Evolutionary conservation across 2,888 invertebrate genomes (phyloP).

Genomic region (Escarpia spicata): DNA sequence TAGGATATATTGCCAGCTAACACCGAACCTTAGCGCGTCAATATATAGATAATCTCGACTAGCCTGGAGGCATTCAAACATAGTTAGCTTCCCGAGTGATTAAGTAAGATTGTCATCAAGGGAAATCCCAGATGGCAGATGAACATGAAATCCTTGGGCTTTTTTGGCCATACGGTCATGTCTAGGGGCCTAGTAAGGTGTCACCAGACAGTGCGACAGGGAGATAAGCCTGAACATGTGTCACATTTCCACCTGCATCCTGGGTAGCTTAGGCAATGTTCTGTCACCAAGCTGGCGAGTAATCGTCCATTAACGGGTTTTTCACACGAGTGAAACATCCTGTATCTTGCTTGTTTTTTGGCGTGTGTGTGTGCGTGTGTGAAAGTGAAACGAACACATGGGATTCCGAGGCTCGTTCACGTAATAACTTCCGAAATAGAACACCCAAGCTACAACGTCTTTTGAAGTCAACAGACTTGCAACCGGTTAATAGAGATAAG

Average conservation of each 20-base stretch:
- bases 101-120: neutral
- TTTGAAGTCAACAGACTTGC: no score
- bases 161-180: neutral
- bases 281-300: neutral
- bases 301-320: neutral
- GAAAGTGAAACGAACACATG: no score
- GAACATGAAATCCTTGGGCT: neutral
- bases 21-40: no score
- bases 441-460: no score
- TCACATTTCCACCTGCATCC: neutral
- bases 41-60: neutral
- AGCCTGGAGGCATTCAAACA: neutral
- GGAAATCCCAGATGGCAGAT: neutral
- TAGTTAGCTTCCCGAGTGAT: neutral
- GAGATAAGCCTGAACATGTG: neutral
- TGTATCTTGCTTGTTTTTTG: neutral
- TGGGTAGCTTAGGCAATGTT: constrained; percentile 1
- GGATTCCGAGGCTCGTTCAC: no score
- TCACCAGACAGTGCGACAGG: neutral
- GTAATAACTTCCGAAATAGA: no score
- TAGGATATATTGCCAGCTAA: no score
- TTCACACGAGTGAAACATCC: neutral
- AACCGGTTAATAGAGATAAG: no score
- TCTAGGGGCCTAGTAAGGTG: neutral
- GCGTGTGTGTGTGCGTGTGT: no score